Base-by-base conservation (phyloP, 1,140 invertebrate species). In the Globodera ellingtonae region DNA sequence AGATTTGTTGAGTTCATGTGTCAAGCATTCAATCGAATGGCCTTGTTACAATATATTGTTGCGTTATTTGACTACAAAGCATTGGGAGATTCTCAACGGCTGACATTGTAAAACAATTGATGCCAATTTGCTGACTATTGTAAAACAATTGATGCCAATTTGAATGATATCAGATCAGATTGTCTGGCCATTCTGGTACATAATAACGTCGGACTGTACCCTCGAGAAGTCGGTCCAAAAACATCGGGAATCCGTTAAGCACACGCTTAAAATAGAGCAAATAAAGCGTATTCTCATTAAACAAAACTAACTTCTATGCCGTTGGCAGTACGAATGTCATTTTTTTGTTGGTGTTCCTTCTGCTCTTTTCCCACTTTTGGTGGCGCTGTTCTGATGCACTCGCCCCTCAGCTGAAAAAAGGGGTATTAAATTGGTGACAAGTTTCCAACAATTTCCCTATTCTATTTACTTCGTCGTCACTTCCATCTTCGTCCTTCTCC, bases 171-270 rank as follows among this genome's bases (percentile, higher is more conserved):
- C 69, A 77, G 47, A 69, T 86, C 6, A 89, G 83, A 78, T 89
- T 89, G 62, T 89, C 86, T 8, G 97, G 97, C 97, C 97, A 99
- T 90, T 96, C 96, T 89, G 96, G 95, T 82, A 98, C 93, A 90
- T 95, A 94, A 90, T 97, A 98, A 85, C 95, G 93, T 88, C 94
- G 94, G 9, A 96, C 96, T 75, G 93, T 94, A 66, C 97, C 96
- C 90, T 98, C 96, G 89, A 98, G 98, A 75, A 98, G 91, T 69
- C 95, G 92, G 89, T 98, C 96, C 82, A 98, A 90, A 96, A 97
- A 99, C 89, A 95, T 95, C n/a, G 94, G 93, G 69, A 98, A 91
- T 6, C 95, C 95, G 87, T 97, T 94, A 73, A 98, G 67, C 0
- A 70, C 35, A 35, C 35, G 24, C 67, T 70, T 44, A 35, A 70